Conservation (phyloP, 1,140 invertebrate species). For the Pogonomyrmex californicus region DNA sequence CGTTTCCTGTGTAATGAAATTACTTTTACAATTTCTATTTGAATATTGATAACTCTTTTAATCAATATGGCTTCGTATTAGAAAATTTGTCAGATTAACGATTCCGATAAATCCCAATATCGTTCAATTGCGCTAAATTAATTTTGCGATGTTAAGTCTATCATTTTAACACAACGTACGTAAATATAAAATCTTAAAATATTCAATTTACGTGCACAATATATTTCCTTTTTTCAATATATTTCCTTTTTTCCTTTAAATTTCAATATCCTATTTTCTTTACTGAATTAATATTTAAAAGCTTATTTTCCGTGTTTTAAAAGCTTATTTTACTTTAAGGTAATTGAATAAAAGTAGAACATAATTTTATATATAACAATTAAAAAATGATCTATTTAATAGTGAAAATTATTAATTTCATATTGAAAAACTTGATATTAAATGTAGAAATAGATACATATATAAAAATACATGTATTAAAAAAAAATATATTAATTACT, state of each 20-base stretch:
- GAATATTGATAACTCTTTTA: neutral
- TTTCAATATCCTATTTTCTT: neutral
- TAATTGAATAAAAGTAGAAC: neutral
- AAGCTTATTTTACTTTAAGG: too few relatives aligned
- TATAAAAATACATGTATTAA: neutral
- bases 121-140: constrained; percentile 20
- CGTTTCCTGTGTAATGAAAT: neutral
- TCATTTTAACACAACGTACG: neutral
- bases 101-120: neutral
- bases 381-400: neutral
- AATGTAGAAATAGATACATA: neutral
- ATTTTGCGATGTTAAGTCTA: neutral
- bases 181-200: neutral
- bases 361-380: neutral
- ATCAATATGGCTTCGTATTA: neutral
- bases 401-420: neutral
- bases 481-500: neutral
- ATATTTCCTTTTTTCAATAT: neutral
- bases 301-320: too few relatives aligned
- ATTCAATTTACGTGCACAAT: neutral
- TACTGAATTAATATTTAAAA: neutral
- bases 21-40: constrained; percentile 11
- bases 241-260: neutral
- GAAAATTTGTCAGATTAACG: neutral
- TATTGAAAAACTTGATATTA: neutral